phyloP scores from a whole-genome alignment of 2,113 vertebrate genomes.

The Sinosuthora webbiana region DNA sequence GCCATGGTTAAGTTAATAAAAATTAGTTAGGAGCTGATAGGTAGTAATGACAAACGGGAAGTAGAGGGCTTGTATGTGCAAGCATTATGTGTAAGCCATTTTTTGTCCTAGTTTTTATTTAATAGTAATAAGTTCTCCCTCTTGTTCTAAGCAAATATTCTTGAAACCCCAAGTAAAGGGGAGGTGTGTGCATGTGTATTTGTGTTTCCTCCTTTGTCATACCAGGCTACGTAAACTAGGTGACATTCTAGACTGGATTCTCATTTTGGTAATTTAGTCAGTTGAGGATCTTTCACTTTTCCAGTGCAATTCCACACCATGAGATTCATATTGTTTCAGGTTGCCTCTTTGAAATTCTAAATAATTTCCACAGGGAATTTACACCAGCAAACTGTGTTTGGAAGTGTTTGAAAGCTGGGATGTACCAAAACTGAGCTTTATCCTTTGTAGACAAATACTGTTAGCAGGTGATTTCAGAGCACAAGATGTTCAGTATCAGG shows the following conservation, averaged over 20 bases:
- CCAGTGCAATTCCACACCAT: background rate
- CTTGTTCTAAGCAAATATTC: background rate
- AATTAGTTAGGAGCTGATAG: background rate
- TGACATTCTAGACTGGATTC: background rate
- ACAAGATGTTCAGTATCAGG: background rate
- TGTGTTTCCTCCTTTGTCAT: background rate
- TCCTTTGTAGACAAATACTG: background rate
- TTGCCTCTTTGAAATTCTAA: background rate
- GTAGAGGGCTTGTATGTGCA: background rate
- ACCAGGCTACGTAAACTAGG: background rate
- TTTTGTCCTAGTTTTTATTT: background rate
- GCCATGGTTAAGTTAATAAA: background rate
- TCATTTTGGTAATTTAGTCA: background rate
- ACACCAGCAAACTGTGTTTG: background rate
- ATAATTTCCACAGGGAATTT: background rate
- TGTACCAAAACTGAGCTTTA: background rate
- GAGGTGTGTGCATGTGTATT: rapidly evolving
- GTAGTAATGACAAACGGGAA: background rate
- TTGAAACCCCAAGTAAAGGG: background rate
- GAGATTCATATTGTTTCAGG: background rate
- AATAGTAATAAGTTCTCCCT: background rate
- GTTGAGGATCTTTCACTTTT: background rate
- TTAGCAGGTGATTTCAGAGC: background rate
- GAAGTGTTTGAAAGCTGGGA: background rate
- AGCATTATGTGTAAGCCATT: background rate